Evolutionary conservation across 2,797 vertebrate species (phyloP).

Genomic region (Halcyon chelicuti): DNA sequence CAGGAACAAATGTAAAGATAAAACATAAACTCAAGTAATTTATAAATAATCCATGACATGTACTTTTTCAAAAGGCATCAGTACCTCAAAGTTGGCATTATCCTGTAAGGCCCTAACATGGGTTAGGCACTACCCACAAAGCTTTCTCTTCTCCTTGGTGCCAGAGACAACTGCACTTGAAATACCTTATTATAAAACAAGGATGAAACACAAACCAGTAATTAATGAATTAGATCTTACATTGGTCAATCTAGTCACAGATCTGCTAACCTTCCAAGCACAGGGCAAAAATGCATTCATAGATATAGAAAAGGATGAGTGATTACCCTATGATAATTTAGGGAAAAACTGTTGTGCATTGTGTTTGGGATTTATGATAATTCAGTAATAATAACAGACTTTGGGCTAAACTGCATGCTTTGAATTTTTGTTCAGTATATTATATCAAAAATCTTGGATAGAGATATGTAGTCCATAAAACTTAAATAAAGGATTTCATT

Average conservation of each 20-base stretch:
- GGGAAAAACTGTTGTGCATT: neutral
- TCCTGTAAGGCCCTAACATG: neutral
- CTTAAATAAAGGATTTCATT: neutral
- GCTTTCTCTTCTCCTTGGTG: neutral
- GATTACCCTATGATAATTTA: neutral
- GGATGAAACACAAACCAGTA: neutral
- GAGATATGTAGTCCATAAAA: neutral
- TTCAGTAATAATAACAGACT: neutral
- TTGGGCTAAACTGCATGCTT: neutral
- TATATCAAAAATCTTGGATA: neutral
- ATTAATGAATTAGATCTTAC: neutral
- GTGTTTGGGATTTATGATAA: neutral
- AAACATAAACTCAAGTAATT: neutral
- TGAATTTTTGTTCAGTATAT: neutral
- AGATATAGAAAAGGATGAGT: neutral
- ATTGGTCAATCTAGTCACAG: neutral
- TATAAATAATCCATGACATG: neutral
- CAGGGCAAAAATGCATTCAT: neutral
- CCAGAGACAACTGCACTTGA: neutral
- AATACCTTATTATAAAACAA: neutral
- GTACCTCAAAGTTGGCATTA: neutral
- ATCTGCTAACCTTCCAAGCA: neutral
- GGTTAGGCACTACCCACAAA: neutral
- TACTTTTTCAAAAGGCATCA: neutral
- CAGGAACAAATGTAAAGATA: neutral